A percentile compares a stretch with the other conserved stretches of the same genome.
phyloP scores from a whole-genome alignment of 2,113 vertebrate genomes.

The Anhinga rufa region DNA sequence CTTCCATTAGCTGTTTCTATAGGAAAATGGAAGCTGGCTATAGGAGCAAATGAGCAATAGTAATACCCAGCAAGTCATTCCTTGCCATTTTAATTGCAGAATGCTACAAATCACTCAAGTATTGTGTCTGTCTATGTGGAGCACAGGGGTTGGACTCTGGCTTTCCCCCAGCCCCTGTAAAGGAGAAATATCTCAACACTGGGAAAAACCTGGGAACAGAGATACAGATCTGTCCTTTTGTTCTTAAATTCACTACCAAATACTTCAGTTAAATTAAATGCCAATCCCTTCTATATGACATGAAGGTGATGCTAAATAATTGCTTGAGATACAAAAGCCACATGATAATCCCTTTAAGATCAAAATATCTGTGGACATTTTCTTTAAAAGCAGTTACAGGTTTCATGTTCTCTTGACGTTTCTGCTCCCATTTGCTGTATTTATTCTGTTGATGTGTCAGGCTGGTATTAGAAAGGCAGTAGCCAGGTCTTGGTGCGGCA shows the following conservation, averaged over 20 bases:
- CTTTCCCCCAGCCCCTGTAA: neutral
- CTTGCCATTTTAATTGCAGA: neutral
- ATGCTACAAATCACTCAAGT: neutral
- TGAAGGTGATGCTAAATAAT: neutral
- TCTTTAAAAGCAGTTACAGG: neutral
- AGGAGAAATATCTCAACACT: neutral
- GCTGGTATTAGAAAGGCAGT: neutral
- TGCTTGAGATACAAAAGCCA: neutral
- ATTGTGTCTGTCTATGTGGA: neutral
- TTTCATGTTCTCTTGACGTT: neutral
- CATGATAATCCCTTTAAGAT: neutral
- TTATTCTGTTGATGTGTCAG: neutral
- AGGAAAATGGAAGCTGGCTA: neutral
- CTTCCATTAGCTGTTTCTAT: neutral
- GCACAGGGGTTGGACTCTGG: neutral
- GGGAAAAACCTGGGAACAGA: neutral
- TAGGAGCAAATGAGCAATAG: neutral
- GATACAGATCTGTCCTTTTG: neutral
- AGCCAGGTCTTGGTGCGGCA: accelerated
- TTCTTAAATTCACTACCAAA: neutral
- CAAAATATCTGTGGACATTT: neutral
- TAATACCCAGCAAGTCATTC: neutral
- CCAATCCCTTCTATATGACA: neutral
- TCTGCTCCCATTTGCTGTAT: neutral
- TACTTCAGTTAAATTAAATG: neutral